These are phyloP conservation scores for Chymomyza fuscimana DNA, from an alignment of 2,888 invertebrate species.

Conservation along the genomic window DNA sequence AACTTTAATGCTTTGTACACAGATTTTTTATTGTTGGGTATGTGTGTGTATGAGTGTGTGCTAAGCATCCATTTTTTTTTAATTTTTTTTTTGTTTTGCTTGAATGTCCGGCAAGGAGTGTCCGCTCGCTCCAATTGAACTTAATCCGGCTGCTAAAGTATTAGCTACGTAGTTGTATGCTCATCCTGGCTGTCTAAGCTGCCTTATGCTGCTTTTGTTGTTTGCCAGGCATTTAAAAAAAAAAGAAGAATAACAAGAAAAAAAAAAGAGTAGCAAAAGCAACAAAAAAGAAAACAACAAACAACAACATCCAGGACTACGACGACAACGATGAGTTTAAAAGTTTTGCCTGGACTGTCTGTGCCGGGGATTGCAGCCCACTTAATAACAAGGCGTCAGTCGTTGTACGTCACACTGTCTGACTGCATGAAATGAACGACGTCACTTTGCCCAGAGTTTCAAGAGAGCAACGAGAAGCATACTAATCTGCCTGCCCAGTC, in stretches of 20 bases:
- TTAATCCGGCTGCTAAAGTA: conserved; percentile 73
- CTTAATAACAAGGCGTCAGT: conserved; percentile 61
- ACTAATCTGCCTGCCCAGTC: conserved; percentile 57
- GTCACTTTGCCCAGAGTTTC: conserved; percentile 37
- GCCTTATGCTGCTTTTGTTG: conserved; percentile 72
- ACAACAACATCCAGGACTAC: conserved; percentile 19
- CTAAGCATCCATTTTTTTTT: conserved; percentile 24
- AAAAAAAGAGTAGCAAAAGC: conserved; percentile 31
- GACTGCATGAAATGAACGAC: conserved; percentile 51
- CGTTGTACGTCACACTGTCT: conserved; percentile 48
- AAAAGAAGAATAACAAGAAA: conserved; percentile 22
- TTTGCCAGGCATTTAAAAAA: conserved; percentile 67
- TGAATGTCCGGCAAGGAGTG: background rate
- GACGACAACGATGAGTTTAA: conserved; percentile 44
- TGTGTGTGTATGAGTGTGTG: conserved; percentile 4
- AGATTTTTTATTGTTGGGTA: conserved; percentile 46
- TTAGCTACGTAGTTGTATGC: conserved; percentile 72
- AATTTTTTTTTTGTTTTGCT: conserved; percentile 19
- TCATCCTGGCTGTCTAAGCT: conserved; percentile 72
- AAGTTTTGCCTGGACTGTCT: conserved; percentile 54
- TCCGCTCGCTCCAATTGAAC: conserved; percentile 65
- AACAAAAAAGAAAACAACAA: conserved; percentile 6
- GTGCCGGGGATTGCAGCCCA: conserved; percentile 29
- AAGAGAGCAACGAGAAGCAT: conserved; percentile 50
- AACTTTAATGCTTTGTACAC: conserved; percentile 71